Conservation (phyloP, 2,888 invertebrate genomes). For the Coenonympha arcania region DNA sequence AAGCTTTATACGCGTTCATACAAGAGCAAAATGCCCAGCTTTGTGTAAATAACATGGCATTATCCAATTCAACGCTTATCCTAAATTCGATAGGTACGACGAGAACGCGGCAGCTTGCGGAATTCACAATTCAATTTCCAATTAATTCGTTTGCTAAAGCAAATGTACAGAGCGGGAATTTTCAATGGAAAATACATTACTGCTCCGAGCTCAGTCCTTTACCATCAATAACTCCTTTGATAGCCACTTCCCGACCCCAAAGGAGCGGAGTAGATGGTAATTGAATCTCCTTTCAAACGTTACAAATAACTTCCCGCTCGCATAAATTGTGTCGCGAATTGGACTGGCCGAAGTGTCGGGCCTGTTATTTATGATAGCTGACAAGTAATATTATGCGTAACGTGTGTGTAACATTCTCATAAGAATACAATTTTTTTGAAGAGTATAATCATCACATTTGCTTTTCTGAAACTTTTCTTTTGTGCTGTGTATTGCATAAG, state of each 20-base stretch:
- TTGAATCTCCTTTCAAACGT: constrained; percentile 25
- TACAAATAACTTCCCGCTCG: constrained; percentile 26
- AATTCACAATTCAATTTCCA: neutral
- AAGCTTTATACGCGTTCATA: neutral
- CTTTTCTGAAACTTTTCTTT: too few species aligned
- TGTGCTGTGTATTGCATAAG: too few species aligned
- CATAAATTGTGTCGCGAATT: constrained; percentile 14
- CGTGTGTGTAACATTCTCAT: too few species aligned
- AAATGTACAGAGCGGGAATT: neutral
- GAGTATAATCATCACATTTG: too few species aligned
- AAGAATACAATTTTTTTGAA: too few species aligned
- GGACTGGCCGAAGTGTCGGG: constrained; percentile 1
- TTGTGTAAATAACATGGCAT: neutral
- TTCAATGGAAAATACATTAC: neutral
- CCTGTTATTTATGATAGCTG: neutral
- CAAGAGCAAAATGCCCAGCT: neutral
- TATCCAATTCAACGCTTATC: neutral
- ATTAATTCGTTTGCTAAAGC: neutral
- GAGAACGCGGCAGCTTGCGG: too few species aligned
- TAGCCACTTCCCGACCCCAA: constrained; percentile 13
- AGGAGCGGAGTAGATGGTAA: constrained; percentile 17
- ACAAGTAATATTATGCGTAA: too few species aligned
- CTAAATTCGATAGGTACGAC: neutral
- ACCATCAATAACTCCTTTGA: neutral
- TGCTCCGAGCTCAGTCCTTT: neutral